Evolutionary conservation across 2,888 invertebrate species (phyloP), one percentile per base, ranked within the genome.

Genomic region (Tanytarsus gracilentus): DNA sequence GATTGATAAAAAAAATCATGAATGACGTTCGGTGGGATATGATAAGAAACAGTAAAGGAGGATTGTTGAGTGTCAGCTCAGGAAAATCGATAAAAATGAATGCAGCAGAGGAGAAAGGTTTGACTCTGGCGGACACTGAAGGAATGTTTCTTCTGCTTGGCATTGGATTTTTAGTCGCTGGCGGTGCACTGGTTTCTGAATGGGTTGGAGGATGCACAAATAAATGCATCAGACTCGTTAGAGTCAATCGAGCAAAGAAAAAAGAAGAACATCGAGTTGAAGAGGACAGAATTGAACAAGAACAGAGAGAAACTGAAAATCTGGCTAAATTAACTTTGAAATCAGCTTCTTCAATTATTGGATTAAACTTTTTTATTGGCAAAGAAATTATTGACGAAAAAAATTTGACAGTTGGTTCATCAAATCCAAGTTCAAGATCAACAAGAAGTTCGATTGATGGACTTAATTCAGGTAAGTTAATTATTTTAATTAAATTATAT

Each of bases 61-160:
- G 78, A 66, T 70, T 83, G 6, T 69, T 86, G 39, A 81, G 85
- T 67, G 86, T 85, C 69, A 71, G 68, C 63, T 66, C 69, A 11
- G 77, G 75, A 2, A 68, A 68, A 16, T 66, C 71, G 0, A 63
- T 81, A 21, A 76, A 76, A 51, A 71, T 74, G 18, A 65, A 72
- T 7, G 70, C 74, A 39, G 76, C 79, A 23, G 83, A 85, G 70
- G 88, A 89, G 68, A 79, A 86, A 63, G 83, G 85, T 21, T 69
- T 89, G n/a, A 83, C 84, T 1, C 73, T 88, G 27, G 87, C 85
- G 66, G 89, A 89, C 63, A 87, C 86, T 0, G 86, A 87, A 72
- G 89, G 89, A 8, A 88, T 88, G 85, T 88, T 88, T 67, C 71
- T 88, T 3, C 75, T 89, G 1, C 75, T 88, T 64, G 85, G 77